Base-by-base conservation (phyloP, 2,113 vertebrate species). In the Plotosus lineatus region DNA sequence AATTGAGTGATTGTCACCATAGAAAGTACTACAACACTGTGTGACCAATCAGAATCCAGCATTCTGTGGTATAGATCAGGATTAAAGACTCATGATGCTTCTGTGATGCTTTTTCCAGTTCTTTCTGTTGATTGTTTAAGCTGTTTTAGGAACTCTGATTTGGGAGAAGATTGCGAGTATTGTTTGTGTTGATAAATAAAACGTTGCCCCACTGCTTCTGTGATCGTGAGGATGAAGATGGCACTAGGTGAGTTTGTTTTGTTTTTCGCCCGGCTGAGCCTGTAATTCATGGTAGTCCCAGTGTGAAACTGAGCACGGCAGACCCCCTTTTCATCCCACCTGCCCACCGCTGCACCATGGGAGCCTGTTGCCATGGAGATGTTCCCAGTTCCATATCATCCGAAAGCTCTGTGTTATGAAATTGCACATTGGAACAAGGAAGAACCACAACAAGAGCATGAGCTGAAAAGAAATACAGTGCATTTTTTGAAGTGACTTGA, bases 321-420 rank as follows among this genome's bases (percentile, higher is more conserved):
- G 77, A 85, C 65, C 76, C 80, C 81, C 46, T 51, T 82, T 78
- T 78, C 44, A 79, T 85, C 80, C 84, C 83, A 82, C 78, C 84
- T 82, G 79, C 80, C 71, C 71, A 85, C 76, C 77, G 73, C 76
- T 85, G 84, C 77, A 82, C 77, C 81, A 51, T 56, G 75, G 66
- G 84, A 85, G 84, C 58, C 71, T 72, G 84, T 82, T 82, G 77
- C 80, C 80, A 82, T 82, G 80, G 84, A 65, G 77, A 85, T 44
- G 33, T 75, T 75, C 81, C 81, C 56, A 53, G 77, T 85, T 85
- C 79, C 72, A 65, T 79, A 79, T 85, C 51, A 82, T 66, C 28
- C 80, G 31, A 42, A 76, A 56, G 72, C 73, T 76, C 74, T 7
- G 50, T 55, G 65, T 82, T 82, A 77, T 74, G 46, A 56, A 85